Evolutionary conservation across 2,888 invertebrate genomes (phyloP).

Genomic region (Argyra leucocephala): DNA sequence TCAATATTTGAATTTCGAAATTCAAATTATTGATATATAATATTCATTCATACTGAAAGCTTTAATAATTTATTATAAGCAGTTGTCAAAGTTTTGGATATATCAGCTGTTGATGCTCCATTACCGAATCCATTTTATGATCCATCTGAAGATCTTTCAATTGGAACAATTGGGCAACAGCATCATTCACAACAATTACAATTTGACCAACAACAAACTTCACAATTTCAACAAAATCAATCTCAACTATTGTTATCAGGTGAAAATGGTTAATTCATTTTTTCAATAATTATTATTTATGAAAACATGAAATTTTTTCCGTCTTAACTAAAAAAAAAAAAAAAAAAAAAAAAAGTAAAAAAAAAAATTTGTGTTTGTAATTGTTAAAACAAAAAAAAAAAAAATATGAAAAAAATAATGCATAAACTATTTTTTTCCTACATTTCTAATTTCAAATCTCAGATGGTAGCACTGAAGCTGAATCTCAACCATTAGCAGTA

Average conservation of each 20-base stretch:
- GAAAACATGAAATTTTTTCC: neutral
- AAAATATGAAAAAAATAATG: too few species aligned
- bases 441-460: neutral
- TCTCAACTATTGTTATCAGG: neutral
- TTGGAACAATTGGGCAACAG: constrained; percentile 17
- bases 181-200: constrained; percentile 19
- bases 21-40: too few species aligned
- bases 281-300: too few species aligned
- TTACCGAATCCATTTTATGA: constrained; percentile 43
- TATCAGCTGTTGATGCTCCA: constrained; percentile 19
- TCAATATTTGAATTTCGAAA: too few species aligned
- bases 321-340: neutral
- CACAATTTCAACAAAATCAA: neutral
- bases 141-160: constrained; percentile 28
- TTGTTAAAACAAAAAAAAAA: neutral
- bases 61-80: neutral
- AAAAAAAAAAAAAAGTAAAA: too few species aligned
- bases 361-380: neutral
- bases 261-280: neutral
- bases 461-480: constrained; percentile 1
- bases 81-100: neutral
- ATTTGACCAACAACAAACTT: neutral
- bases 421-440: neutral
- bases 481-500: neutral
- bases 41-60: too few species aligned